Evolutionary conservation across 2,888 invertebrate genomes (phyloP).

Genomic region (Willowsia nigromaculata): DNA sequence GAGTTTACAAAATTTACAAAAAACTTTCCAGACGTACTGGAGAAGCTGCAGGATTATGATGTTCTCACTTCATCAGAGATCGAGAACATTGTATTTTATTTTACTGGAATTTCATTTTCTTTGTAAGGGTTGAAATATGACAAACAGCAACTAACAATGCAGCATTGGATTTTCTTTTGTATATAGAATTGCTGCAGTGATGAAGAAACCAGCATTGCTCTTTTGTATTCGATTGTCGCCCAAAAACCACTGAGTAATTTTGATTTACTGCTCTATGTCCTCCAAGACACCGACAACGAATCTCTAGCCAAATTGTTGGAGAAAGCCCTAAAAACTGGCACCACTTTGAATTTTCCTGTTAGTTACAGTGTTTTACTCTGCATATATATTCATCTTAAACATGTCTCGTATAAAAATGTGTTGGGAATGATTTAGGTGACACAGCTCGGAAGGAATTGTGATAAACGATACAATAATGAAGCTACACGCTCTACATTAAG

Average conservation of each 20-base stretch:
- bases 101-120: not conserved
- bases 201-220: constrained; percentile 57
- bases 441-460: constrained; percentile 6
- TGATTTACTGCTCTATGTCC: constrained; percentile 63
- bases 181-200: constrained; percentile 57
- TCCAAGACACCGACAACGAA: constrained; percentile 70
- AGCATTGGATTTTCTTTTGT: not conserved
- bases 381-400: not conserved
- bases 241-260: constrained; percentile 62
- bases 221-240: constrained; percentile 68
- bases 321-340: constrained; percentile 39
- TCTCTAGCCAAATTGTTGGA: constrained; percentile 61
- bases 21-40: constrained; percentile 63
- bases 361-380: not conserved
- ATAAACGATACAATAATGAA: constrained; percentile 21
- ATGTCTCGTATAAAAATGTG: not conserved
- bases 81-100: constrained; percentile 56
- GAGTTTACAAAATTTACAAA: constrained; percentile 58
- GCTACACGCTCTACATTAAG: constrained; percentile 22
- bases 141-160: not conserved
- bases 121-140: not conserved
- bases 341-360: not conserved
- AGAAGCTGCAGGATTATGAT: constrained; percentile 60
- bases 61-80: constrained; percentile 56
- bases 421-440: not conserved